Evolutionary conservation across 2,113 vertebrate species (phyloP), one percentile per base, ranked within the genome.

Genomic region (Rhinopomastus cyanomelas): DNA sequence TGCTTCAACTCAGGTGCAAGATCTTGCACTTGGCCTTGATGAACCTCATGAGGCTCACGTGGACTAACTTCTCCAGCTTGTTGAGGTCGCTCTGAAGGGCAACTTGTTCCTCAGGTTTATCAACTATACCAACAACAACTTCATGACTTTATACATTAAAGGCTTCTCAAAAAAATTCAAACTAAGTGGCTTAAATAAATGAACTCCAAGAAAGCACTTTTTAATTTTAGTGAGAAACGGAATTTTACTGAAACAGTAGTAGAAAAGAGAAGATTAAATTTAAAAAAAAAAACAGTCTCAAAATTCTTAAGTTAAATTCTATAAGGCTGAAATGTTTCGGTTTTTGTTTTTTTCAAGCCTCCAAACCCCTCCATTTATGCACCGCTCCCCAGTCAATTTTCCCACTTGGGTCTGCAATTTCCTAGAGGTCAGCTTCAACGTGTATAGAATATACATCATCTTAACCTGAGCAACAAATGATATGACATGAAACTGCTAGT

Each of bases 401-500:
- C 83, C 34, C 5, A 46, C 44, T 89, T 22, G 30, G 52, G 44
- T 34, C 57, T 71, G 55, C 36, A 87, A 78, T 96, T 88, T 90
- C 66, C 46, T 64, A 84, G 73, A 91, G 80, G 88, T 91, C 73
- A 84, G n/a, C 25, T 69, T 87, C 81, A 53, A 84, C 49, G 37
- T n/a, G 52, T 46, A 89, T 51, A 73, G 57, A 88, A 93, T 82
- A 85, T 66, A 84, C 76, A 85, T 75, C n/a, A 91, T 82, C 88
- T 93, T 91, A 95, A 93, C 83, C 91, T 60, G 11, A 61, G 56
- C 69, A 93, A 85, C 77, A 92, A 88, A 64, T 66, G 87, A 4
- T 52, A 91, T 77, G 71, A 92, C 62, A 74, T 37, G 60, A 78
- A 94, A 80, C 64, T 82, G 86, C 71, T 84, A 83, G 48, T 32